A percentile compares a stretch with the other conserved stretches of the same genome.
Evolutionary conservation across 2,113 vertebrate genomes (phyloP).

Genomic region (Xenus cinereus): DNA sequence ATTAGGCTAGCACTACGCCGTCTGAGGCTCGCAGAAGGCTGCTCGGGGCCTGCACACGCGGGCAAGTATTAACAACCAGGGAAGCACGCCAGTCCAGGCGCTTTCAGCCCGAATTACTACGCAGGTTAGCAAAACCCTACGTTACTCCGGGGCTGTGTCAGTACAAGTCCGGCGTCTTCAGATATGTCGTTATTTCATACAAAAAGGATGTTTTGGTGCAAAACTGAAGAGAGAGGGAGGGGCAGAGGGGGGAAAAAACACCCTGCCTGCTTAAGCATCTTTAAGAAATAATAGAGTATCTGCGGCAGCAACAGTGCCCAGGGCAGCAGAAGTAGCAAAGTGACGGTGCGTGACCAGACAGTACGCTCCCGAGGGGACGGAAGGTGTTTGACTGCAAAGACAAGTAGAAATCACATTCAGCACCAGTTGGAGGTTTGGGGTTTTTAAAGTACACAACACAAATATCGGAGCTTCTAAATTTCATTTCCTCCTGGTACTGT

Average conservation of each 20-base stretch:
- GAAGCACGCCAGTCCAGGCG: not conserved
- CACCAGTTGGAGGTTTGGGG: not conserved
- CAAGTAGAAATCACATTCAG: not conserved
- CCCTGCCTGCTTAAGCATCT: not conserved
- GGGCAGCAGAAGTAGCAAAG: no score
- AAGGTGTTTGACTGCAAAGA: not conserved
- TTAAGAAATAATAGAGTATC: not conserved
- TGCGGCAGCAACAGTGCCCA: no score
- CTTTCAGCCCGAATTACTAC: not conserved
- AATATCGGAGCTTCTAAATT: not conserved
- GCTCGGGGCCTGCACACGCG: rapidly evolving
- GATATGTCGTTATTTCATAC: not conserved
- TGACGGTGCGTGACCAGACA: no score
- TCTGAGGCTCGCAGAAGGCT: not conserved
- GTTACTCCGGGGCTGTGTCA: not conserved
- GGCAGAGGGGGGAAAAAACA: no score
- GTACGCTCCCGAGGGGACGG: not conserved
- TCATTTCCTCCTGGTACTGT: not conserved
- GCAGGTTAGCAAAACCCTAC: not conserved
- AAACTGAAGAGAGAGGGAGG: not conserved
- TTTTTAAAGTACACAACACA: not conserved
- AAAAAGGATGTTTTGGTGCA: not conserved
- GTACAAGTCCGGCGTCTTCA: not conserved
- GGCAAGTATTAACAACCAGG: not conserved
- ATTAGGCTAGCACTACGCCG: not conserved